Conservation (phyloP, 2,888 invertebrate genomes). For the Julus scanicus region DNA sequence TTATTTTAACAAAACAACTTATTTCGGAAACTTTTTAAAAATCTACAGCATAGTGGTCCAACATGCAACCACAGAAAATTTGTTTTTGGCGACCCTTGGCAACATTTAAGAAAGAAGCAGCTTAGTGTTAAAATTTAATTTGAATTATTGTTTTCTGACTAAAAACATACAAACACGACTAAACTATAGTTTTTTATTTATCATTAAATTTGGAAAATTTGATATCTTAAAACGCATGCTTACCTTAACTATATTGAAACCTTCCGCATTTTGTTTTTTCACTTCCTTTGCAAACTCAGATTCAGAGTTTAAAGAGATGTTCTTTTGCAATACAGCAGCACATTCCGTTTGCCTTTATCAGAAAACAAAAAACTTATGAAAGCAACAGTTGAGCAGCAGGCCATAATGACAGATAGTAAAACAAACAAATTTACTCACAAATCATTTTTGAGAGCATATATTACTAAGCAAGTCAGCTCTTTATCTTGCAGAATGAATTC, state of each 20-base stretch:
- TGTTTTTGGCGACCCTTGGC: no score
- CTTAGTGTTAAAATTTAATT: no score
- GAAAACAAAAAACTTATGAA: not conserved
- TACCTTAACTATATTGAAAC: constrained; percentile 8
- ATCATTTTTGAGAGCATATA: not conserved
- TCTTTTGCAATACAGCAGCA: not conserved
- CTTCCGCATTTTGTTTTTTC: not conserved
- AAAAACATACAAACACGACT: no score
- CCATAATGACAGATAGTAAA: not conserved
- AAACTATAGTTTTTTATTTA: no score
- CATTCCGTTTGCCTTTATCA: not conserved
- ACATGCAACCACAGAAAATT: no score
- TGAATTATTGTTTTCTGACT: no score
- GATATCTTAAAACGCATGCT: not conserved
- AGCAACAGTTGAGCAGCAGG: not conserved
- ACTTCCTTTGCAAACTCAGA: not conserved
- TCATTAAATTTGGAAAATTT: no score
- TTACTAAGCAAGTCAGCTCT: not conserved
- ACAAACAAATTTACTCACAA: constrained; percentile 31
- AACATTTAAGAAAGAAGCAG: no score
- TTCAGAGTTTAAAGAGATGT: not conserved
- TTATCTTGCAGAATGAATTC: not conserved
- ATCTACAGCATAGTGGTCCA: no score
- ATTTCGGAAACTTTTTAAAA: no score
- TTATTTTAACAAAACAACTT: no score